Evolutionary conservation across 1,140 invertebrate species (phyloP).

Genomic region (Macrosteles quadrilineatus): DNA sequence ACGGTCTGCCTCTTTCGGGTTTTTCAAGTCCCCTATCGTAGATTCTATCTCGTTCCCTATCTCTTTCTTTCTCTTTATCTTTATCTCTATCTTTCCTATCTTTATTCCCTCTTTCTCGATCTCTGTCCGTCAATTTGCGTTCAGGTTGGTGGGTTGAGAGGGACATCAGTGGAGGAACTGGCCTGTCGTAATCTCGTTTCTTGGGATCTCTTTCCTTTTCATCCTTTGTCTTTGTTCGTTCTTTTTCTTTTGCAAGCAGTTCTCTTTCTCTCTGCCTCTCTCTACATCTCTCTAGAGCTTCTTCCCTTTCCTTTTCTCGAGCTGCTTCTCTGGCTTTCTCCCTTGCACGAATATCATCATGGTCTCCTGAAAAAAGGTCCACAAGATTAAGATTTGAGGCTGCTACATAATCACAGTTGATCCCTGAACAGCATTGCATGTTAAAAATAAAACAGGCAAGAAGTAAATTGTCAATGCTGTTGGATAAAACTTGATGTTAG

Average conservation of each 20-base stretch:
- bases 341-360: conserved; percentile 30
- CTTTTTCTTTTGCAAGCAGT: conserved; percentile 45
- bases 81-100: conserved; percentile 37
- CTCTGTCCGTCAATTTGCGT: conserved; percentile 17
- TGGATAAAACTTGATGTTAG: too few relatives aligned
- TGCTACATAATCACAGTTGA: too few relatives aligned
- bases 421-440: too few relatives aligned
- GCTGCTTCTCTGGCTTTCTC: conserved; percentile 39
- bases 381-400: too few relatives aligned
- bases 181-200: conserved; percentile 37
- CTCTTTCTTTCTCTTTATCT: conserved; percentile 29
- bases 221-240: conserved; percentile 45
- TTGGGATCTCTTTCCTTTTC: conserved; percentile 35
- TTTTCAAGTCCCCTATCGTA: conserved; percentile 26
- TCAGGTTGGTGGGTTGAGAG: conserved; percentile 36
- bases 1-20: conserved; percentile 10
- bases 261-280: conserved; percentile 51
- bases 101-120: conserved; percentile 28
- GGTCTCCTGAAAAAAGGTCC: conserved; percentile 31
- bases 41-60: conserved; percentile 22
- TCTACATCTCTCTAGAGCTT: conserved; percentile 43
- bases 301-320: conserved; percentile 41
- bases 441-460: too few relatives aligned
- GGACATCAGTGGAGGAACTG: conserved; percentile 37
- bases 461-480: too few relatives aligned